Evolutionary conservation across 2,888 invertebrate genomes (phyloP), one percentile per base, ranked within the genome.

Genomic region (Drosophila cognata): DNA sequence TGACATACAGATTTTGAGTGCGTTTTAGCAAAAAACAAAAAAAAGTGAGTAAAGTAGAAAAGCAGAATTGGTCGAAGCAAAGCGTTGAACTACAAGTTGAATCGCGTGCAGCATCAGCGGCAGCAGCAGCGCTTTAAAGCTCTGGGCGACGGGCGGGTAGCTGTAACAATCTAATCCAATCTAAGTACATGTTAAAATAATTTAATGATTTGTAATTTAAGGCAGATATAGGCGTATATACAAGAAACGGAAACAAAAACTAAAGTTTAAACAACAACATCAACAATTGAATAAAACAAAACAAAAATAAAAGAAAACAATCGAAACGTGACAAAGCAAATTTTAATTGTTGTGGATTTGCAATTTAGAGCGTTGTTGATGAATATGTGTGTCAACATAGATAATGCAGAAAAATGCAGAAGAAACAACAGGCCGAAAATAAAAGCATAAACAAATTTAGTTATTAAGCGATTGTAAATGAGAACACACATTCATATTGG

Each of bases 121-220:
- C 71, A 69, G 21, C 46, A 46, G 25, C 46, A 46, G 64, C 64
- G 78, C 69, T 79, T 77, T 77, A 67, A 69, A 88, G 82, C 82
- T 86, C 73, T 76, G 74, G 89, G 78, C 84, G 77, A 86, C 71
- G 89, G 87, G 90, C 89, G 87, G 90, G 90, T 87, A 90, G 87
- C 90, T 90, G 86, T 87, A 87, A 90, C 89, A 87, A 87, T 90
- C 90, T 90, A 87, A 87, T 90, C 90, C 90, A 87, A 87, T 87
- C 84, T 87, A 87, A 85, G 85, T 85, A 85, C 81, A 80, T 88
- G 90, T 87, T 87, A 87, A 90, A 87, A 75, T 87, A 87, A 87
- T 87, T 87, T 87, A 87, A 87, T 80, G 87, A 88, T 90, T 86
- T 90, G 70, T 86, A 88, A 82, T 78, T 84, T 87, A 87, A 87